phyloP scores from a whole-genome alignment of 1,140 invertebrate species.

The Drosophila triauraria region DNA sequence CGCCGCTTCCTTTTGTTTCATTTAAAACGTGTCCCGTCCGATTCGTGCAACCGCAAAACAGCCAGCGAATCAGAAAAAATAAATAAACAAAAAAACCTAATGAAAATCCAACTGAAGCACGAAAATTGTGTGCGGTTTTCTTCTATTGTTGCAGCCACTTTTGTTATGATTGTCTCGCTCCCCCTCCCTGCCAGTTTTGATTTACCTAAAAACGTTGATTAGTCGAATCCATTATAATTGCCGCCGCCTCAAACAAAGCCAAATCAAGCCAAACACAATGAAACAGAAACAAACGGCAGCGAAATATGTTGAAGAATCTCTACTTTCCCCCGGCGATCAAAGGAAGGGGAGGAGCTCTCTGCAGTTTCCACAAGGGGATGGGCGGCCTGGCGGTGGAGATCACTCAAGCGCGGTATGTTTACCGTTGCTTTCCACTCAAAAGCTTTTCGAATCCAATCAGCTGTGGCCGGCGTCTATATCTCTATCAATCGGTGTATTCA shows the following conservation, averaged over 20 bases:
- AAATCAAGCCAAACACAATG: slow-evolving; percentile 55
- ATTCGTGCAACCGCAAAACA: slow-evolving; percentile 37
- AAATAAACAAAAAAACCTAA: slow-evolving; percentile 50
- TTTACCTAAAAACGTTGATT: slow-evolving; percentile 81
- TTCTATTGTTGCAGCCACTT: slow-evolving; percentile 51
- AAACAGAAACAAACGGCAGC: not conserved
- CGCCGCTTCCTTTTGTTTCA: slow-evolving; percentile 68
- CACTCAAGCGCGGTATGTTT: slow-evolving; percentile 62
- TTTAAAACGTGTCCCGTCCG: slow-evolving; percentile 74
- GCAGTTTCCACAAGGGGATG: slow-evolving; percentile 1
- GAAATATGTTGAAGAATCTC: slow-evolving; percentile 46
- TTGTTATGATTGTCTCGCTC: slow-evolving; percentile 46
- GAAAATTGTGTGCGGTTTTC: slow-evolving; percentile 79
- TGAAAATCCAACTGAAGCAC: slow-evolving; percentile 76
- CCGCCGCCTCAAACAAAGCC: slow-evolving; percentile 63
- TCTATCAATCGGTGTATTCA: slow-evolving; percentile 16
- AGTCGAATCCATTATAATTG: slow-evolving; percentile 80
- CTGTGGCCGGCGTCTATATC: slow-evolving; percentile 36
- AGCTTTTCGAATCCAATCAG: slow-evolving; percentile 43
- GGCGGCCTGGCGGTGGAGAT: slow-evolving; percentile 27
- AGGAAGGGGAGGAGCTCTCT: slow-evolving; percentile 26
- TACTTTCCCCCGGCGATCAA: slow-evolving; percentile 58
- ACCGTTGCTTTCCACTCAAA: slow-evolving; percentile 45
- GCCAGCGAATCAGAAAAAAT: slow-evolving; percentile 39
- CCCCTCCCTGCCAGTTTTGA: slow-evolving; percentile 44